Evolutionary conservation across 2,797 vertebrate species (phyloP).

Genomic region (Xenops minutus): DNA sequence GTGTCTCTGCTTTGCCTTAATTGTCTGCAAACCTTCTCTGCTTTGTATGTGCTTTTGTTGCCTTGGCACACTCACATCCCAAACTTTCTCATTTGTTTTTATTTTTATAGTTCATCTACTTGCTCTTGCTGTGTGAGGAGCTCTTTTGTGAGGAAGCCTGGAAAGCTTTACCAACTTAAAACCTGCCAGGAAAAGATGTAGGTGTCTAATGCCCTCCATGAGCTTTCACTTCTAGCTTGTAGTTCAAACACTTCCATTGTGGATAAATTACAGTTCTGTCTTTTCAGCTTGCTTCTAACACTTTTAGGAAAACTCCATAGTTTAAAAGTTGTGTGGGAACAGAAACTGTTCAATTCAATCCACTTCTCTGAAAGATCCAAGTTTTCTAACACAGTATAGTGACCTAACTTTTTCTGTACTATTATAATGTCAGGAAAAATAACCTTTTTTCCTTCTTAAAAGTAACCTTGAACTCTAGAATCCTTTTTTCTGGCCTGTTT

Average conservation of each 20-base stretch:
- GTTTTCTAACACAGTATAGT: background rate
- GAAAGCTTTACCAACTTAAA: background rate
- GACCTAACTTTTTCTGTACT: background rate
- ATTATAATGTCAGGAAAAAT: background rate
- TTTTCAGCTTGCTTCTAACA: background rate
- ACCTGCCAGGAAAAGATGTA: background rate
- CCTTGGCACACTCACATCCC: background rate
- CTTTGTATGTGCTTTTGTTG: background rate
- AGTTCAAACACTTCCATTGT: background rate
- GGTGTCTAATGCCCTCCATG: background rate
- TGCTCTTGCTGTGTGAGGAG: background rate
- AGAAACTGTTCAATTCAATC: background rate
- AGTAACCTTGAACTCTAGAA: slow-evolving; percentile 28
- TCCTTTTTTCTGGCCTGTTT: background rate
- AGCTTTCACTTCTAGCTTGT: background rate
- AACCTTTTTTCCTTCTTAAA: background rate
- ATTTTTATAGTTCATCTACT: background rate
- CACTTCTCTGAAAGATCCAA: background rate
- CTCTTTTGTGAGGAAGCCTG: background rate
- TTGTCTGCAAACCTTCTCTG: background rate
- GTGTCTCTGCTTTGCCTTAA: background rate
- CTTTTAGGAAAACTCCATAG: background rate
- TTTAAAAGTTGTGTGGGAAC: slow-evolving; percentile 2
- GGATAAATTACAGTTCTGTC: background rate
- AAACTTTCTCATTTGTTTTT: background rate